Conservation (phyloP, 2,113 vertebrate genomes). For the Chroicocephalus ridibundus region DNA sequence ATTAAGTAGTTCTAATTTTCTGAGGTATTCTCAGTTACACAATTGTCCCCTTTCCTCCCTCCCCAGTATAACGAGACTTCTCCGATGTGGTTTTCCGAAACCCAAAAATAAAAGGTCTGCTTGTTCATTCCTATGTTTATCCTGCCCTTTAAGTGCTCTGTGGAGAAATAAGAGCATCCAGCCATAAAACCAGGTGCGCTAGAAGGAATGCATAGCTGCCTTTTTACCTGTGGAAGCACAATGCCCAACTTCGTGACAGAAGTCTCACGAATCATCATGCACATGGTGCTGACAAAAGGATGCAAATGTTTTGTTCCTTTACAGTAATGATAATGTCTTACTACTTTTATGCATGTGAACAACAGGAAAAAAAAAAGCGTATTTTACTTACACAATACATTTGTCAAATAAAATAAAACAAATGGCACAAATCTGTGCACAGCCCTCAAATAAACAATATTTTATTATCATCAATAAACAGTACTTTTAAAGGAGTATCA, state of each 20-base stretch:
- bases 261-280: neutral
- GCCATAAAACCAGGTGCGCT: neutral
- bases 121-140: neutral
- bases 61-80: neutral
- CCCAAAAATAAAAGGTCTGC: neutral
- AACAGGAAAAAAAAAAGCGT: neutral
- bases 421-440: neutral
- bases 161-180: neutral
- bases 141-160: neutral
- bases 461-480: neutral
- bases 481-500: neutral
- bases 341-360: neutral
- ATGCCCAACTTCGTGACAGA: neutral
- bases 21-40: neutral
- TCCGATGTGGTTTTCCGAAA: neutral
- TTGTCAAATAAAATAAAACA: neutral
- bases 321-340: neutral
- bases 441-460: neutral
- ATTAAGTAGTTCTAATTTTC: neutral
- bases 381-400: neutral
- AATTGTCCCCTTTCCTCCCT: accelerated
- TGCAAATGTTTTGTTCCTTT: neutral
- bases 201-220: neutral
- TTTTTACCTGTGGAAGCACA: neutral
- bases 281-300: neutral